Evolutionary conservation across 2,888 invertebrate species (phyloP).

Genomic region (Catocala fraxini): DNA sequence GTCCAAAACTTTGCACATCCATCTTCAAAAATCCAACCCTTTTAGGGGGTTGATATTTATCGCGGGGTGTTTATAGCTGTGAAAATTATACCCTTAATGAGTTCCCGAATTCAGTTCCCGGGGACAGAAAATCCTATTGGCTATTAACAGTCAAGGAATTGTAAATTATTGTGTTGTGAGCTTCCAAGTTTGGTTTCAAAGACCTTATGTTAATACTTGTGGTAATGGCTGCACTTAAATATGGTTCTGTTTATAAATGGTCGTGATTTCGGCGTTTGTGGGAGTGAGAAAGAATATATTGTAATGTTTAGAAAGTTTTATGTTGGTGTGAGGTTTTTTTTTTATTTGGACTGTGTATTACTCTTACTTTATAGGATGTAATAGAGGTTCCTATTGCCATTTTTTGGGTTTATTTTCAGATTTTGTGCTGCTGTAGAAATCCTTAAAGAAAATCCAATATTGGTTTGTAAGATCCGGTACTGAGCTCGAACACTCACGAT

Average conservation of each 20-base stretch:
- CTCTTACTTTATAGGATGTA: no score
- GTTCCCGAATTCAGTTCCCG: constrained; percentile 78
- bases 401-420: no score
- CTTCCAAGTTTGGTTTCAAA: constrained; percentile 62
- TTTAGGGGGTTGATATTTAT: constrained; percentile 84
- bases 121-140: constrained; percentile 85
- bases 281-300: neutral
- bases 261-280: constrained; percentile 2
- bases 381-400: no score
- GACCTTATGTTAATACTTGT: constrained; percentile 77
- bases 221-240: constrained; percentile 52
- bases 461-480: no score
- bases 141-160: constrained; percentile 84
- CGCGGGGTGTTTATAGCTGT: constrained; percentile 84
- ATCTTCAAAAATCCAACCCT: constrained; percentile 60
- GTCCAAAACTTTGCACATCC: constrained; percentile 41
- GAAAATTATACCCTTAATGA: constrained; percentile 87
- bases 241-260: constrained; percentile 55
- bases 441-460: no score
- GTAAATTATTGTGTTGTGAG: constrained; percentile 74
- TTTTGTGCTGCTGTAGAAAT: no score
- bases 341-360: no score
- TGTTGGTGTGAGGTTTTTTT: no score
- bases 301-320: no score
- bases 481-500: no score